Conservation (phyloP, 1,140 invertebrate genomes). For the Littorina saxatilis region DNA sequence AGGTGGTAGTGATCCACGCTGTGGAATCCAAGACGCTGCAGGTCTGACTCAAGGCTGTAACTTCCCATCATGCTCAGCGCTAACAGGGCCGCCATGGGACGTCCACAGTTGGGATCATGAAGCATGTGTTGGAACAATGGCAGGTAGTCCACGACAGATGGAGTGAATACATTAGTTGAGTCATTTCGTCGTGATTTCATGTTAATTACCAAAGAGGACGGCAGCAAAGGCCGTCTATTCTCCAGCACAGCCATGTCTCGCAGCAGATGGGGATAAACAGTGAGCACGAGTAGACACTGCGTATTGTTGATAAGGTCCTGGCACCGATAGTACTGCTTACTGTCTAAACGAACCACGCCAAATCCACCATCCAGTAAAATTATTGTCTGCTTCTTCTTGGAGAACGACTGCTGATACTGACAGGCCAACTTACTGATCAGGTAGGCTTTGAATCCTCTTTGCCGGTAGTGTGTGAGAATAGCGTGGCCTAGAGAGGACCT, state of each 20-base stretch:
- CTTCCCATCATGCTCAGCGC: constrained; percentile 21
- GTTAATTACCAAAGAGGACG: not conserved
- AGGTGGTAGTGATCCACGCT: not conserved
- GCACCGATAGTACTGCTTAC: not conserved
- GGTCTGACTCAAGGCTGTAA: not conserved
- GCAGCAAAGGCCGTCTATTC: not conserved
- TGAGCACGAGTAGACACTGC: not conserved
- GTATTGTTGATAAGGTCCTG: not conserved
- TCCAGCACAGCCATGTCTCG: not conserved
- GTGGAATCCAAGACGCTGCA: not conserved
- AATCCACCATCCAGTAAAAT: not conserved
- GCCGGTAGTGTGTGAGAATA: not conserved
- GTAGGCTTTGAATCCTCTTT: not conserved
- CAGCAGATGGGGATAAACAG: constrained; percentile 13
- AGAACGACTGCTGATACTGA: not conserved
- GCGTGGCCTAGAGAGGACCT: constrained; percentile 1
- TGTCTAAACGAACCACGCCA: not conserved
- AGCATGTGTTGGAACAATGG: constrained; percentile 13
- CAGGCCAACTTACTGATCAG: not conserved
- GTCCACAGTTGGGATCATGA: not conserved
- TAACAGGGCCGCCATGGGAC: constrained; percentile 1
- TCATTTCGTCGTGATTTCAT: not conserved
- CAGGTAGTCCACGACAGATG: not conserved
- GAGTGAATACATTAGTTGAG: not conserved
- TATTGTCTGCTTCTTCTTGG: not conserved